Evolutionary conservation across 2,888 invertebrate genomes (phyloP).

Genomic region (Iphiclides podalirius): DNA sequence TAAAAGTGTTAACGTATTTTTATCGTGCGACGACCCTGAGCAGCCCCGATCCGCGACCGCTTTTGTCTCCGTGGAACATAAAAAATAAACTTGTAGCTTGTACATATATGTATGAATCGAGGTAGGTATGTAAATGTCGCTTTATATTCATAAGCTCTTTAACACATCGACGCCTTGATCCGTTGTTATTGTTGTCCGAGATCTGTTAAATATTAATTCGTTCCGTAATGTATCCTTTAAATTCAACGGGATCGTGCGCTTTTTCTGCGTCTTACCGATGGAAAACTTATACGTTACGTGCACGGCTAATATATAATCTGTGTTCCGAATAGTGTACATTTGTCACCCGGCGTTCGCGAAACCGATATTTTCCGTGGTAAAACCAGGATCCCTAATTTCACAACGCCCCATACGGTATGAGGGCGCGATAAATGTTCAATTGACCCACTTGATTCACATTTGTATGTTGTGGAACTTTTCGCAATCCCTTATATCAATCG

Average conservation of each 20-base stretch:
- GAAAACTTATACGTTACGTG: slow-evolving; percentile 48
- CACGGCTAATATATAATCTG: slow-evolving; percentile 37
- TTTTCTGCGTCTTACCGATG: slow-evolving; percentile 43
- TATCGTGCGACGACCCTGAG: slow-evolving; percentile 60
- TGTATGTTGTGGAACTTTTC: slow-evolving; percentile 1
- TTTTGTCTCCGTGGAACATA: slow-evolving; percentile 37
- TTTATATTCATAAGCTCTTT: slow-evolving; percentile 65
- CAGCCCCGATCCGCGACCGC: slow-evolving; percentile 26
- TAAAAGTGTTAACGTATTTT: slow-evolving; percentile 35
- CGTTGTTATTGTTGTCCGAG: slow-evolving; percentile 53
- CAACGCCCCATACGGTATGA: slow-evolving; percentile 38
- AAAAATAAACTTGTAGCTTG: slow-evolving; percentile 32
- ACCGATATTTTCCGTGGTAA: too few species aligned
- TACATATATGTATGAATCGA: slow-evolving; percentile 55
- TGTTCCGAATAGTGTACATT: slow-evolving; percentile 47
- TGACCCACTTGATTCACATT: too few species aligned
- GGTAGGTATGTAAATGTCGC: slow-evolving; percentile 48
- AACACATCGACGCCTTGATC: slow-evolving; percentile 55
- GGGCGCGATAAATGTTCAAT: neutral
- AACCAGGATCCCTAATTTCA: too few species aligned
- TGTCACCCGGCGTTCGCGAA: slow-evolving; percentile 39
- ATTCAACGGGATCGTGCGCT: slow-evolving; percentile 37
- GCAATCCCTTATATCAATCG: slow-evolving; percentile 49
- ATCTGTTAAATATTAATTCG: slow-evolving; percentile 66
- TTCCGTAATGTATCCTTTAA: slow-evolving; percentile 41